These are phyloP conservation scores for Jacana jacana DNA, from an alignment of 2,113 vertebrate species.

Conservation along the genomic window DNA sequence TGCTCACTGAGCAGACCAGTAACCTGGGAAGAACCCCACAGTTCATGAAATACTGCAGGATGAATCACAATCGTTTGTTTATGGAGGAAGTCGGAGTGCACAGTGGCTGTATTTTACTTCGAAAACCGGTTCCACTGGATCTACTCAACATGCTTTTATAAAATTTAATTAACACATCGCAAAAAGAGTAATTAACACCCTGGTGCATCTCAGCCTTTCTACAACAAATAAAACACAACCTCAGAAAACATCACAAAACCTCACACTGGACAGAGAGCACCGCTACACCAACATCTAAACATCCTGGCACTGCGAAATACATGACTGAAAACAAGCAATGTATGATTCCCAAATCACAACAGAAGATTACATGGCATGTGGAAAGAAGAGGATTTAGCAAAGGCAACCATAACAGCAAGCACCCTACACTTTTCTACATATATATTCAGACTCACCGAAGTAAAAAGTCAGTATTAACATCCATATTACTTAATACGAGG, in stretches of 20 bases:
- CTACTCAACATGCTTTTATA: conserved; percentile 16
- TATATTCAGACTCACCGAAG: background rate
- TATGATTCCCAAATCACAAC: background rate
- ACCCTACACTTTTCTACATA: background rate
- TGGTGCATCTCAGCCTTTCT: conserved; percentile 15
- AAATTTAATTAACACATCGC: conserved; percentile 56
- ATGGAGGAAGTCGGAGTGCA: conserved; percentile 32
- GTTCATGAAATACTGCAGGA: conserved; percentile 10
- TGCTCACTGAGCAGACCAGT: background rate
- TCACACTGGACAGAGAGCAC: background rate
- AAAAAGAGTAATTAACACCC: conserved; percentile 61
- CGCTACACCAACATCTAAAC: background rate
- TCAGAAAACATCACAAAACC: conserved; percentile 28
- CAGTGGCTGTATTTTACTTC: conserved; percentile 37
- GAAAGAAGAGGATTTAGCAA: background rate
- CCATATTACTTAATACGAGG: background rate
- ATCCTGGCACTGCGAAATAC: background rate
- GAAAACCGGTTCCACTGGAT: conserved; percentile 54
- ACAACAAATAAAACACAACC: background rate
- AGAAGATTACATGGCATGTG: background rate
- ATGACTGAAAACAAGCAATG: background rate
- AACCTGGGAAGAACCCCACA: background rate
- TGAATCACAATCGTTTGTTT: conserved; percentile 59
- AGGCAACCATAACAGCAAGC: background rate
- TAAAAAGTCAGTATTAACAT: background rate